These are phyloP conservation scores for Lycia hirtaria DNA, from an alignment of 2,888 invertebrate genomes.

Conservation along the genomic window DNA sequence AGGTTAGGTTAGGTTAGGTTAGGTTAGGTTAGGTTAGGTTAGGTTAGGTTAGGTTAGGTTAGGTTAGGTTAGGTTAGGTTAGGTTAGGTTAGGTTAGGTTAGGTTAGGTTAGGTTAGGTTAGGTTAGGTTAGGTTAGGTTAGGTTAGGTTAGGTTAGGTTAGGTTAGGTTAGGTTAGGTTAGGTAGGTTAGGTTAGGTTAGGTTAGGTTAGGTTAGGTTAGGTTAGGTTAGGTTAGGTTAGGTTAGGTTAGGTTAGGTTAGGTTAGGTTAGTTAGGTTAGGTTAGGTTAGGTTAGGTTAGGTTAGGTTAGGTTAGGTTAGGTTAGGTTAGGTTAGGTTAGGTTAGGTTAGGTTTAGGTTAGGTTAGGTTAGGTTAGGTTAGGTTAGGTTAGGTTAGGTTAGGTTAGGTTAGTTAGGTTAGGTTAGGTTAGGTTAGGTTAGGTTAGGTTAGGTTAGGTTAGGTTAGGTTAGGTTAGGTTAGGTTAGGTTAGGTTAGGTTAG, in stretches of 20 bases:
- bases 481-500: constrained; percentile 26
- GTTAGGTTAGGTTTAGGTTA: constrained; percentile 22
- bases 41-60: constrained; percentile 36
- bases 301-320: constrained; percentile 37
- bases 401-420: constrained; percentile 28
- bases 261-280: constrained; percentile 35
- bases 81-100: constrained; percentile 38
- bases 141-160: constrained; percentile 36
- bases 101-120: constrained; percentile 39
- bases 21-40: constrained; percentile 41
- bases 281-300: constrained; percentile 37
- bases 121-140: constrained; percentile 29
- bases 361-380: constrained; percentile 29
- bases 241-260: constrained; percentile 39
- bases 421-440: constrained; percentile 22
- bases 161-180: constrained; percentile 33
- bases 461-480: constrained; percentile 29
- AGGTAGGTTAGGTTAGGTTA: too few species aligned
- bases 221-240: constrained; percentile 37
- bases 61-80: constrained; percentile 33
- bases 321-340: constrained; percentile 32
- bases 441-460: constrained; percentile 17
- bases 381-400: constrained; percentile 31
- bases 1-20: constrained; percentile 40
- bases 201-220: constrained; percentile 38